phyloP scores from a whole-genome alignment of 2,888 invertebrate species.

The Papilio elwesi region DNA sequence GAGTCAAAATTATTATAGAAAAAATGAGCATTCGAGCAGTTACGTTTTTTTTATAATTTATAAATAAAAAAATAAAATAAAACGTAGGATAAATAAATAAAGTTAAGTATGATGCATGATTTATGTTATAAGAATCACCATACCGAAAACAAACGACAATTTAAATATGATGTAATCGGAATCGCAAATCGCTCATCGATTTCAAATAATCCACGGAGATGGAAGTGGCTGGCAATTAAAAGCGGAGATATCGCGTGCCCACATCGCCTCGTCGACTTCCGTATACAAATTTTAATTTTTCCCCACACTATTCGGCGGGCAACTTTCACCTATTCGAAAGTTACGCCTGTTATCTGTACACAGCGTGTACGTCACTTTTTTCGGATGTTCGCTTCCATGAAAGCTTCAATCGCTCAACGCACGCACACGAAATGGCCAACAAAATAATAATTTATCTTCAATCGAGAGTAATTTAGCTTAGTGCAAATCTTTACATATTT shows the following conservation, averaged over 20 bases:
- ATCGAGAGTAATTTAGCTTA: not conserved
- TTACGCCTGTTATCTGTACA: constrained; percentile 44
- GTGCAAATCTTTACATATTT: not conserved
- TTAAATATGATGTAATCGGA: constrained; percentile 39
- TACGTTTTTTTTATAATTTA: not conserved
- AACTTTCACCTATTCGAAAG: constrained; percentile 58
- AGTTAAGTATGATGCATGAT: not conserved
- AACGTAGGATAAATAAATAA: not conserved
- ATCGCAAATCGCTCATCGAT: constrained; percentile 29
- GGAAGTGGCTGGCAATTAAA: constrained; percentile 27
- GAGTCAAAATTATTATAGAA: not conserved
- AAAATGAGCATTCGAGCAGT: not conserved
- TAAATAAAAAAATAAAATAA: not conserved
- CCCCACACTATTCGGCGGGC: constrained; percentile 34
- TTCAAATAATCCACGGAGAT: constrained; percentile 31
- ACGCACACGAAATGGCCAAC: not conserved
- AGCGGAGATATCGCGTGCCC: constrained; percentile 35
- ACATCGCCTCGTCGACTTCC: constrained; percentile 31
- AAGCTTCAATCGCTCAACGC: constrained; percentile 38
- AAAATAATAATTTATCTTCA: not conserved
- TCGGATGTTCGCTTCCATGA: constrained; percentile 46
- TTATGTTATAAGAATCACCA: not conserved
- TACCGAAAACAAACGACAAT: constrained; percentile 42
- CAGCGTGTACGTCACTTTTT: constrained; percentile 50
- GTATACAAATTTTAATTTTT: constrained; percentile 40